Conservation (phyloP, 2,113 vertebrate species). For the Cacatua alba region DNA sequence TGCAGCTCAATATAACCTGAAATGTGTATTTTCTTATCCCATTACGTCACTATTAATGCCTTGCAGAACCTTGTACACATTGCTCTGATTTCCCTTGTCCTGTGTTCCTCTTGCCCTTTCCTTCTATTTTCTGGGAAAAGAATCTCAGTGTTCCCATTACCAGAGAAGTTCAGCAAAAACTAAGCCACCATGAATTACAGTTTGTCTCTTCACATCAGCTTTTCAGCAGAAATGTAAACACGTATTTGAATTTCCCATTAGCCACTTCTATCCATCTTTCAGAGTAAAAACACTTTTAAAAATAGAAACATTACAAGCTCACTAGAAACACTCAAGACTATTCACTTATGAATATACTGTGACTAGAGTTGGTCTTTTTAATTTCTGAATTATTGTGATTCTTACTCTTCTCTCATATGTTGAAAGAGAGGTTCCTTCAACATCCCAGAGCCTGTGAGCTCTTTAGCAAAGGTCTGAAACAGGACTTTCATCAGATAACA, state of each 20-base stretch:
- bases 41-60: neutral
- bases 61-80: neutral
- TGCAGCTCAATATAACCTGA: neutral
- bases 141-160: neutral
- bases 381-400: neutral
- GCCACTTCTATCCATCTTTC: neutral
- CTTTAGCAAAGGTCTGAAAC: neutral
- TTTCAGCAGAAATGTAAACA: neutral
- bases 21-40: neutral
- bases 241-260: neutral
- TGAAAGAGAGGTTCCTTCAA: neutral
- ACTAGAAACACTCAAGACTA: neutral
- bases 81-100: neutral
- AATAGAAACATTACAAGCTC: neutral
- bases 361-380: neutral
- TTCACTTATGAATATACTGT: neutral
- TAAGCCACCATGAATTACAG: neutral
- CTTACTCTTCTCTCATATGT: neutral
- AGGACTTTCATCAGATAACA: neutral
- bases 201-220: neutral
- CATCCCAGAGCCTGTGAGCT: neutral
- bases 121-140: neutral
- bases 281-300: neutral
- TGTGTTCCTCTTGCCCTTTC: neutral
- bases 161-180: neutral